Evolutionary conservation across 2,797 vertebrate genomes (phyloP).

Genomic region (Ceyx erithaca): DNA sequence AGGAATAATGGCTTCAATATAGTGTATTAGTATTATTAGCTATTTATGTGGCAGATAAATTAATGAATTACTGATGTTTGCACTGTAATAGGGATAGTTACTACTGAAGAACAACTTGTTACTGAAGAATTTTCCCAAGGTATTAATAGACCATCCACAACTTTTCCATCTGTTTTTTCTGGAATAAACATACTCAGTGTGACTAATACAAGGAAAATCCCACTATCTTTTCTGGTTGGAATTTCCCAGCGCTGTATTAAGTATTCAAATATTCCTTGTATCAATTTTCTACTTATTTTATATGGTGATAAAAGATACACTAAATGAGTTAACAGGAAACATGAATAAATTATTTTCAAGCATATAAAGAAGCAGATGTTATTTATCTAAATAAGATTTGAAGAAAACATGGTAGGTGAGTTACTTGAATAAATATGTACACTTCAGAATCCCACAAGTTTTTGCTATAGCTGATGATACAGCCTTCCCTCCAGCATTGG

Average conservation of each 20-base stretch:
- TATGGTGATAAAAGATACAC: conserved; percentile 12
- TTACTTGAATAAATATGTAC: not conserved
- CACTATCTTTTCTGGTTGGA: conserved; percentile 36
- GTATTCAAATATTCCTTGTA: conserved; percentile 46
- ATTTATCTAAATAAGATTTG: not conserved
- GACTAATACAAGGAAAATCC: conserved; percentile 73
- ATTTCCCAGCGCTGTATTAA: not conserved
- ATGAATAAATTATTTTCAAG: conserved; percentile 28
- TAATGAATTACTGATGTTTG: conserved; percentile 40
- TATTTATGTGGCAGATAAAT: conserved; percentile 10
- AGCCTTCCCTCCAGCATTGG: not conserved
- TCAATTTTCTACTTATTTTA: conserved; percentile 30
- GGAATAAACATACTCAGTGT: conserved; percentile 49
- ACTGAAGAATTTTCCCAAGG: conserved; percentile 49
- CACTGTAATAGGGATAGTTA: conserved; percentile 8
- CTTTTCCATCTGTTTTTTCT: conserved; percentile 69
- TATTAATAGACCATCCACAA: conserved; percentile 52
- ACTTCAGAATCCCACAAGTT: not conserved
- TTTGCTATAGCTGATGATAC: not conserved
- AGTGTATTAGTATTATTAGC: not conserved
- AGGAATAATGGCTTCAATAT: not conserved
- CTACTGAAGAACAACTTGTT: conserved; percentile 40
- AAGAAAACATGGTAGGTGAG: not conserved
- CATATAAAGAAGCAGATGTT: conserved; percentile 12
- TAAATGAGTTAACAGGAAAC: not conserved